Conservation (phyloP, 2,888 invertebrate species). For the Strigamia crassipes region DNA sequence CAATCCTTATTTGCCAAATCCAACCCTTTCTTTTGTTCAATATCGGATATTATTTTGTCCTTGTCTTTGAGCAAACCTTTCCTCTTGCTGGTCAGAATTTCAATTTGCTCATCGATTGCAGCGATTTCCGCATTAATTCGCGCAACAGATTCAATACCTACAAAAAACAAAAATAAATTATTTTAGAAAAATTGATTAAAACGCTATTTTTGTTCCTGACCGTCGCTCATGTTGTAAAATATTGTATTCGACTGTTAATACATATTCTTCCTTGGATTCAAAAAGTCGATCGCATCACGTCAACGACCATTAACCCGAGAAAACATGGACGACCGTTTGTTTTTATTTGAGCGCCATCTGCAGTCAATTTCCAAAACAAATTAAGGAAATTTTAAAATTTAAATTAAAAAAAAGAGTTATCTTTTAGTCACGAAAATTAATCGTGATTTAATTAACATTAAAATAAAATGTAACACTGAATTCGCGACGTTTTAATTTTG, state of each 20-base stretch:
- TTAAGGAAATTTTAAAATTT: neutral
- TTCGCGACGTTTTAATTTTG: no score
- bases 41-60: neutral
- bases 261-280: no score
- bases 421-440: no score
- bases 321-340: neutral
- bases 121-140: neutral
- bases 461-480: no score
- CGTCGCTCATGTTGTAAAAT: neutral
- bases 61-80: neutral
- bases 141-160: neutral
- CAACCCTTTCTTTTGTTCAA: conserved; percentile 55
- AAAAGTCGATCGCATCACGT: no score
- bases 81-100: neutral
- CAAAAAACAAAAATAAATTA: neutral
- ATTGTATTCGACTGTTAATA: neutral
- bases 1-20: neutral
- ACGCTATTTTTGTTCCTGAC: neutral
- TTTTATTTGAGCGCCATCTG: neutral
- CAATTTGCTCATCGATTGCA: neutral
- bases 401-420: neutral
- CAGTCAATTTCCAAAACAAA: neutral
- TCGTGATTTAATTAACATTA: no score
- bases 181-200: no score
- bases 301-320: neutral